phyloP scores from a whole-genome alignment of 2,113 vertebrate genomes.

The Noturus placidus region DNA sequence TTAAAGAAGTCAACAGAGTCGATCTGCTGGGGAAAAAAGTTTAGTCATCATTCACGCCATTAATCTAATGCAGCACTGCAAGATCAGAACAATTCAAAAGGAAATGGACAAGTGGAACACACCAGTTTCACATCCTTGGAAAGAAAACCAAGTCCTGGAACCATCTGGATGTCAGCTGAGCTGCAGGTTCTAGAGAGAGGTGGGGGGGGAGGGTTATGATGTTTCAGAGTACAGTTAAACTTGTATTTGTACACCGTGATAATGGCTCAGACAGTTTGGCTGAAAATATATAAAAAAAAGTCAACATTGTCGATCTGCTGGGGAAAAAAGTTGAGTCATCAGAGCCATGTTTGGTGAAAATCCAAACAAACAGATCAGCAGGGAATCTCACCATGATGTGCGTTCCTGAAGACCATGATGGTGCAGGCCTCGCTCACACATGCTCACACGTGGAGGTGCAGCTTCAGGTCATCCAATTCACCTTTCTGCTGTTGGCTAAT shows the following conservation, averaged over 20 bases:
- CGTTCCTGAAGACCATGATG: not conserved
- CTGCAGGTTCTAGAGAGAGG: not conserved
- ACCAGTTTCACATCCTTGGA: not conserved
- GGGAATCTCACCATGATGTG: not conserved
- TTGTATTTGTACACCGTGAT: no score
- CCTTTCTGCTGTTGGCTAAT: not conserved
- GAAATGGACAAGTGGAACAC: not conserved
- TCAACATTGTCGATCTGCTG: conserved; percentile 56
- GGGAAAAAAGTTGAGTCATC: conserved; percentile 56
- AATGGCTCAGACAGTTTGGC: conserved; percentile 50
- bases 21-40: conserved; percentile 57
- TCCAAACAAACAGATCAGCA: not conserved
- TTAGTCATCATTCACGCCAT: conserved; percentile 51
- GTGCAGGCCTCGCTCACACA: not conserved
- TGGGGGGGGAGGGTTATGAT: not conserved
- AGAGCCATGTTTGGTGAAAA: not conserved
- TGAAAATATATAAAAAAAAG: not conserved
- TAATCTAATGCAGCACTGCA: not conserved
- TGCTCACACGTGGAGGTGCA: not conserved
- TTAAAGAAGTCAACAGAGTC: conserved; percentile 45
- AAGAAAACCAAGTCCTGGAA: not conserved
- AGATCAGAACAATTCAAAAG: not conserved
- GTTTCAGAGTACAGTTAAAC: not conserved
- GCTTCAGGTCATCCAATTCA: not conserved
- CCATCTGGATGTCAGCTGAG: not conserved